These are phyloP conservation scores for Apocrypta bakeri DNA, from an alignment of 1,140 invertebrate species.

Conservation along the genomic window DNA sequence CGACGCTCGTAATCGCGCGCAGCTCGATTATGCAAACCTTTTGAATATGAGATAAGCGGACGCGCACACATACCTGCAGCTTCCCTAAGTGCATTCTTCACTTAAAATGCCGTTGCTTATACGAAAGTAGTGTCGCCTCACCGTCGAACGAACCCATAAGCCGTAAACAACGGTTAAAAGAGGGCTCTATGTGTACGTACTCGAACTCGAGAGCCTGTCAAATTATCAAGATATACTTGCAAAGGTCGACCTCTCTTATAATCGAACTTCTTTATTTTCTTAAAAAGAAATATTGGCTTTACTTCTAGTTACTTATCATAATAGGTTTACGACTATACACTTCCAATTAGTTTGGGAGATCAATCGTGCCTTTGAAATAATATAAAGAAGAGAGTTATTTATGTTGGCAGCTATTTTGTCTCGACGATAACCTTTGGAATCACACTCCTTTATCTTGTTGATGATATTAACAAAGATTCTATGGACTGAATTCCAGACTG, in stretches of 20 bases:
- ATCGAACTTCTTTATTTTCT: neutral
- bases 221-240: constrained; percentile 67
- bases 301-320: too few relatives aligned
- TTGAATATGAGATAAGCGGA: constrained; percentile 46
- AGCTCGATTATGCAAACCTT: constrained; percentile 37
- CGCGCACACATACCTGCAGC: constrained; percentile 40
- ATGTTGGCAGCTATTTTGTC: too few relatives aligned
- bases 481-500: too few relatives aligned
- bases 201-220: constrained; percentile 57
- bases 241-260: neutral
- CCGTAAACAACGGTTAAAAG: constrained; percentile 67
- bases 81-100: constrained; percentile 58
- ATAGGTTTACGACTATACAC: too few relatives aligned
- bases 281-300: too few relatives aligned
- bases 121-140: neutral
- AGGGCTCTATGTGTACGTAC: neutral
- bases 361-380: too few relatives aligned
- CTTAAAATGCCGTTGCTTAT: constrained; percentile 49
- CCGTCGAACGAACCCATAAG: constrained; percentile 58
- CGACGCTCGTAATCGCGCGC: constrained; percentile 24
- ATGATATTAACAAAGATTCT: too few relatives aligned
- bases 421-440: too few relatives aligned
- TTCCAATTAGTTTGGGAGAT: too few relatives aligned
- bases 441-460: too few relatives aligned
- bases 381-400: too few relatives aligned